These are phyloP conservation scores for Cynopterus brachyotis DNA, from an alignment of 2,113 vertebrate genomes.

Conservation along the genomic window DNA sequence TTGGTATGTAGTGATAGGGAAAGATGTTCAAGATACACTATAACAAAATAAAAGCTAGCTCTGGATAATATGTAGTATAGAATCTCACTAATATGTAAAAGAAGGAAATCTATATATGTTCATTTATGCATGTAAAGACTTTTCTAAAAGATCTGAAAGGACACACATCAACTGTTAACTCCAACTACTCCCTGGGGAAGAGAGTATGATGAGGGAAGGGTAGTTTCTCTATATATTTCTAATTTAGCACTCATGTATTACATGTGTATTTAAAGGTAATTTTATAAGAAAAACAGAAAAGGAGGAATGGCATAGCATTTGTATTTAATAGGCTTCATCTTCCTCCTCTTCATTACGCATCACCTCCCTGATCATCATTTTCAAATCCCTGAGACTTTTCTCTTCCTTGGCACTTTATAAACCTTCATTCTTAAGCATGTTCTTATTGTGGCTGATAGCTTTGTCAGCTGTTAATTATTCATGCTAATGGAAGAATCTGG, in stretches of 20 bases:
- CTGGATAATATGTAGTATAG: background rate
- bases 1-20: slow-evolving; percentile 26
- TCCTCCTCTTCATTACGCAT: background rate
- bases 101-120: background rate
- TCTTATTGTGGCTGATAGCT: slow-evolving; percentile 61
- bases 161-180: slow-evolving; percentile 21
- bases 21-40: background rate
- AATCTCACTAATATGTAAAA: background rate
- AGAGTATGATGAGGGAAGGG: background rate
- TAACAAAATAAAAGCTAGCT: slow-evolving; percentile 18
- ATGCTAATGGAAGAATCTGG: slow-evolving; percentile 76
- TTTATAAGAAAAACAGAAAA: slow-evolving; percentile 46
- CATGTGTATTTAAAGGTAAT: slow-evolving; percentile 37
- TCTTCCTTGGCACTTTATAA: slow-evolving; percentile 54
- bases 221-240: slow-evolving; percentile 1
- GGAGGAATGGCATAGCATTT: background rate
- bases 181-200: background rate
- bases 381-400: slow-evolving; percentile 46
- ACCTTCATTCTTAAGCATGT: slow-evolving; percentile 53
- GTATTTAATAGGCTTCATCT: slow-evolving; percentile 24
- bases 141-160: slow-evolving; percentile 11
- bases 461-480: slow-evolving; percentile 75
- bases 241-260: slow-evolving; percentile 1
- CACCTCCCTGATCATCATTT: slow-evolving; percentile 31
- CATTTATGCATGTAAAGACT: background rate